A percentile compares a stretch with the other conserved stretches of the same genome.
These are phyloP conservation scores for Eulemur mongoz DNA, from an alignment of 2,797 vertebrate species.

Conservation along the genomic window DNA sequence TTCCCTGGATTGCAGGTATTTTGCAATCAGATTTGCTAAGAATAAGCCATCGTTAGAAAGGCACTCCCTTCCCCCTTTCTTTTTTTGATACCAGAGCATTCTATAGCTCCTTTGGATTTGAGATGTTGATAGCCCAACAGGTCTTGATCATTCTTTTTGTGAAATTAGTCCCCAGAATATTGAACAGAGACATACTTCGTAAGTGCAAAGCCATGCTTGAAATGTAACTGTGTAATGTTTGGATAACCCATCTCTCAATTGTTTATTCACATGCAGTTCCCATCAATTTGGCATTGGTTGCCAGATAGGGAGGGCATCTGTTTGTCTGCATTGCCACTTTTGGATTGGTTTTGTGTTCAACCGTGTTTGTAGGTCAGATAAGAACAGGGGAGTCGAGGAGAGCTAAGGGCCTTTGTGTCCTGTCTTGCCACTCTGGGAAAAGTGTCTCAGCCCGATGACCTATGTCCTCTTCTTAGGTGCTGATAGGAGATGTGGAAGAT, in stretches of 20 bases:
- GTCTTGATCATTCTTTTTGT: neutral
- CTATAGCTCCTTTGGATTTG: neutral
- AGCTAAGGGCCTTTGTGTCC: neutral
- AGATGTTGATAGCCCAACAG: neutral
- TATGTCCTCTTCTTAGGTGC: constrained; percentile 86
- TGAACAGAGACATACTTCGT: neutral
- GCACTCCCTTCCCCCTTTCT: neutral
- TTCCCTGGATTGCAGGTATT: constrained; percentile 97
- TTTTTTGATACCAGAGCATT: neutral
- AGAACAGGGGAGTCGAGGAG: neutral
- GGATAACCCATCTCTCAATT: neutral
- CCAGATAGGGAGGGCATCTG: neutral
- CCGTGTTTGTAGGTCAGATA: neutral
- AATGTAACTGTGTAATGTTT: neutral
- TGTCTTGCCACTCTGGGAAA: neutral
- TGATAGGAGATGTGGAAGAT: constrained; percentile 98
- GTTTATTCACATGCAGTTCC: neutral
- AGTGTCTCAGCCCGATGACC: neutral
- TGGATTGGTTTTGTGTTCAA: neutral
- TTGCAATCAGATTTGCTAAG: neutral
- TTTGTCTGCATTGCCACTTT: neutral
- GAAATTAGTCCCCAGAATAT: neutral
- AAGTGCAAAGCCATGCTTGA: neutral
- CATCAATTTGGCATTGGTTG: neutral
- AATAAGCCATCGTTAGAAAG: neutral